Evolutionary conservation across 2,113 vertebrate species (phyloP).

Genomic region (Ascaphus truei): DNA sequence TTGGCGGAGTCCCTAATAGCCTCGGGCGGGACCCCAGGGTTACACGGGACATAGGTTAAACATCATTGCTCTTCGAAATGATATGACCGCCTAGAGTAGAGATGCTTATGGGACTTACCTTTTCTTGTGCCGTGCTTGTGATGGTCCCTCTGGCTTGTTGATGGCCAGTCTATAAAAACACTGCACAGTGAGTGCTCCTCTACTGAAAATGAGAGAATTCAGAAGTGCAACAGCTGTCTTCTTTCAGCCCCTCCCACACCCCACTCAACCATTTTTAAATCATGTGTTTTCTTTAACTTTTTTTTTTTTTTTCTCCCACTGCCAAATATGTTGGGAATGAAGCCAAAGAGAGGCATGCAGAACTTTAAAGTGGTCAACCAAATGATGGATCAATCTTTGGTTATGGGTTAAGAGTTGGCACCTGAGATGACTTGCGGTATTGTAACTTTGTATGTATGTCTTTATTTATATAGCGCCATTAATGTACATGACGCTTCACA

Average conservation of each 20-base stretch:
- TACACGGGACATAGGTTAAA: too few relatives aligned
- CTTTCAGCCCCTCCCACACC: conserved; percentile 14
- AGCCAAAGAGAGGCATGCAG: background rate
- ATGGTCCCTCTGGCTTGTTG: background rate
- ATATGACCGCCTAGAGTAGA: too few relatives aligned
- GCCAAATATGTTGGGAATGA: conserved; percentile 23
- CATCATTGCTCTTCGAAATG: too few relatives aligned
- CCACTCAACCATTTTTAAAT: conserved; percentile 21
- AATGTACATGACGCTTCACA: too few relatives aligned
- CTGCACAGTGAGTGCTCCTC: background rate
- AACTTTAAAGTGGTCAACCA: too few relatives aligned
- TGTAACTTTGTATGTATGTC: too few relatives aligned
- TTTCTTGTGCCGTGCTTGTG: background rate
- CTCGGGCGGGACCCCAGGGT: too few relatives aligned
- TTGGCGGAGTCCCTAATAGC: too few relatives aligned
- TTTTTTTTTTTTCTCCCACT: conserved; percentile 14
- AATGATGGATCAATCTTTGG: background rate
- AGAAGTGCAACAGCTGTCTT: conserved; percentile 17
- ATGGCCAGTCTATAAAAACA: background rate
- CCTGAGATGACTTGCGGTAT: too few relatives aligned
- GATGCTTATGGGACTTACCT: too few relatives aligned
- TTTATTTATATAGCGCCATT: too few relatives aligned
- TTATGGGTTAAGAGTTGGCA: too few relatives aligned
- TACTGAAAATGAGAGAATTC: conserved; percentile 5
- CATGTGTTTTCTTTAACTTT: conserved; percentile 15